Evolutionary conservation across 2,888 invertebrate genomes (phyloP), one percentile per base, ranked within the genome.

Genomic region (Tuta absoluta): DNA sequence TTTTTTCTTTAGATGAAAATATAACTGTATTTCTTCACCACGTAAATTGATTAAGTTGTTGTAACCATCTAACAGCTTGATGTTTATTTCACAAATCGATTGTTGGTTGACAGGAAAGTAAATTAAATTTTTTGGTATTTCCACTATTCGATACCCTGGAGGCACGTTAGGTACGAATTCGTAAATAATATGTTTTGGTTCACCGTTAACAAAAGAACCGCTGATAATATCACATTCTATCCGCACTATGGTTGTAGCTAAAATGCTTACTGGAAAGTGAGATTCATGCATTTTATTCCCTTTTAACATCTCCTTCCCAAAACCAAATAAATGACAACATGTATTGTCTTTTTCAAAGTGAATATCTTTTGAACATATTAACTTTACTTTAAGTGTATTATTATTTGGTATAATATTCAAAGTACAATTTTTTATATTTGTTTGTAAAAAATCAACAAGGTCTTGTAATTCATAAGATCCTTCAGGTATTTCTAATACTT

Each of bases 61-160:
- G 19, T 61, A 12, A 45, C 51, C 14, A 62, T 67, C 65, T 17
- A 67, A 17, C n/a, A 67, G 56, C 56, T 58, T 68, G 14, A 68
- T 33, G 45, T 53, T 53, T 37, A 66, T 63, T 24, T 63, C 64
- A 21, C 61, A 51, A 37, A 68, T 65, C 17, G 14, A 24, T 14
- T 66, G 65, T 63, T 66, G 64, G 37, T 58, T 68, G 0, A 66
- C 38, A 17, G 66, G 68, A 64, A 64, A 68, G 53, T 68, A 66
- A 38, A 68, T 68, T 21, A 65, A 41, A 37, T 65, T 68, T 24
- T 64, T 60, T 7, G 66, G 66, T 41, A 37, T 59, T 64, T 68
- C 68, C 23, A 65, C 45, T 21, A 45, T 45, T 23, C 24, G 21
- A 57, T 60, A 57, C 21, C 63, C 65, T 7, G 65, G 64, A 12